These are phyloP conservation scores for Pocillopora verrucosa DNA, from an alignment of 64 coral and sea anemone species.

Conservation along the genomic window DNA sequence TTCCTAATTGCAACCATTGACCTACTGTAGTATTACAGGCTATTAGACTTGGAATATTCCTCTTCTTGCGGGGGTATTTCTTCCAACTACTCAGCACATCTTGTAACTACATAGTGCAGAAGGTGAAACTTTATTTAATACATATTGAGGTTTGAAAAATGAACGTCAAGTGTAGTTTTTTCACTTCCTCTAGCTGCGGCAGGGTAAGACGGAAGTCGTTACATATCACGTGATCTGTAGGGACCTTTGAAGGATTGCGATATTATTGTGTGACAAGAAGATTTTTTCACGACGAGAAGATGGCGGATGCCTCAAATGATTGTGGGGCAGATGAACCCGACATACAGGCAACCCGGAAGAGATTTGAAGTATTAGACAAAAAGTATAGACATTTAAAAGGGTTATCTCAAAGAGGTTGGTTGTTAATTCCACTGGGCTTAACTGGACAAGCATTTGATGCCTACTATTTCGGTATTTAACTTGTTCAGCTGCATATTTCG, in stretches of 20 bases:
- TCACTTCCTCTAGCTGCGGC: background rate
- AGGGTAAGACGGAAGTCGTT: background rate
- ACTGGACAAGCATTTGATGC: background rate
- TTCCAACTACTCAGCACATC: too few relatives aligned
- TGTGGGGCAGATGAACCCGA: background rate
- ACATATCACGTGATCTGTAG: slow-evolving; percentile 10
- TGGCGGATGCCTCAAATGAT: slow-evolving; percentile 36
- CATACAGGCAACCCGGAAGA: slow-evolving; percentile 34
- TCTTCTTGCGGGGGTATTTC: too few relatives aligned
- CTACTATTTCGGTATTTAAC: background rate
- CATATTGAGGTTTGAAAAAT: too few relatives aligned
- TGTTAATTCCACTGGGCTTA: background rate
- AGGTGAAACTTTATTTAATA: too few relatives aligned
- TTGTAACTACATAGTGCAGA: too few relatives aligned
- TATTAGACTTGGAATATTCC: too few relatives aligned
- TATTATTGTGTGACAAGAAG: background rate
- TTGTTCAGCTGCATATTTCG: slow-evolving; percentile 19
- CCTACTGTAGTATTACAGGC: too few relatives aligned
- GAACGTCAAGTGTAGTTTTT: background rate
- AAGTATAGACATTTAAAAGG: slow-evolving; percentile 40
- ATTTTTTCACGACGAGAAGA: background rate
- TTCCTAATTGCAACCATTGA: too few relatives aligned
- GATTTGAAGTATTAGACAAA: slow-evolving; percentile 17
- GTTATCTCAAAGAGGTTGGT: slow-evolving; percentile 44
- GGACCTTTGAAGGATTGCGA: background rate